These are phyloP conservation scores for Bellardia pandia DNA, from an alignment of 2,888 invertebrate genomes.

Conservation along the genomic window DNA sequence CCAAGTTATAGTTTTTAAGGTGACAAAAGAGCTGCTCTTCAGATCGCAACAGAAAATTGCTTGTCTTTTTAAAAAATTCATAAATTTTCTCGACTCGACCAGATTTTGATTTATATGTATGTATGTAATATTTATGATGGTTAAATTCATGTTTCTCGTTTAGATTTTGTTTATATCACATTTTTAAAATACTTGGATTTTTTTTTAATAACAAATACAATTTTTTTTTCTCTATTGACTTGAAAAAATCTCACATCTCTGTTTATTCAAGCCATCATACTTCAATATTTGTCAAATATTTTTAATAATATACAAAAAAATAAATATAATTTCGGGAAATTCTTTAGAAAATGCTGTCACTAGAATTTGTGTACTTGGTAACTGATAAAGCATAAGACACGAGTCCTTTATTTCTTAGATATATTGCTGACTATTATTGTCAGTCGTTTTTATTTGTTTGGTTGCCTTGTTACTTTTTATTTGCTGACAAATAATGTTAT, in stretches of 20 bases:
- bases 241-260: background rate
- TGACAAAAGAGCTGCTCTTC: too few species aligned
- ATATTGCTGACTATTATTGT: constrained; percentile 35
- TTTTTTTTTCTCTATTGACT: constrained; percentile 5
- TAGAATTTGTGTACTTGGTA: background rate
- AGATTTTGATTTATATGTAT: too few species aligned
- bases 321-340: background rate
- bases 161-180: background rate
- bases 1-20: too few species aligned
- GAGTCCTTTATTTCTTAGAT: background rate
- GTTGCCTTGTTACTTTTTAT: background rate
- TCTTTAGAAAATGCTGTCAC: background rate
- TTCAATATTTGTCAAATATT: too few species aligned
- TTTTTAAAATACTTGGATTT: background rate
- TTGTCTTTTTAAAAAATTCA: too few species aligned
- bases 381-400: constrained; percentile 3
- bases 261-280: background rate
- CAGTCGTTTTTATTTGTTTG: background rate
- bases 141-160: too few species aligned
- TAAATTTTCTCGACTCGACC: too few species aligned
- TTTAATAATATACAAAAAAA: too few species aligned
- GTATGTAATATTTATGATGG: too few species aligned
- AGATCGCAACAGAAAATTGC: too few species aligned
- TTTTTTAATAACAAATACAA: background rate
- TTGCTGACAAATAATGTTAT: constrained; percentile 35